Base-by-base conservation (phyloP, 1,140 invertebrate species). In the Bombus superbus region DNA sequence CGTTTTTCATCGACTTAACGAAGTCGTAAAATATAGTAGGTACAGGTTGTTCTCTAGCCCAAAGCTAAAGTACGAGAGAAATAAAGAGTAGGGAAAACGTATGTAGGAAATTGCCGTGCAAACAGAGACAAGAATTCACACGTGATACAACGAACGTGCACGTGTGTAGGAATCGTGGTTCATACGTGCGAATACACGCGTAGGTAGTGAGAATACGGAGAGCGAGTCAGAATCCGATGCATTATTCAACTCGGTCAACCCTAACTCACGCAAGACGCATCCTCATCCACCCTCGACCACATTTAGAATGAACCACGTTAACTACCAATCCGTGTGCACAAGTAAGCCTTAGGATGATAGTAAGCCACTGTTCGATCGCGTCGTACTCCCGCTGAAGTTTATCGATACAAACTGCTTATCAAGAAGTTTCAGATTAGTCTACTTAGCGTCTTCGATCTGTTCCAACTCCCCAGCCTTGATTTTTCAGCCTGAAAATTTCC, bases 181-280 rank as follows among this genome's bases (percentile, higher is more conserved):
- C 77, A 28, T 74, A 71, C 73, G 88, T 76, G 88, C 83, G 75
- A 78, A 85, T 77, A 62, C 73, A 86, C 73, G 89, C 86, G 82
- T 83, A 82, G 86, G 85, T 79, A 88, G 86, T 72, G 80, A 75
- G 89, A 91, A 92, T 91, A 93, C 90, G 90, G 89, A 89, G 91
- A 90, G 90, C 81, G 89, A 79, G 91, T 83, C 85, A 89, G 90
- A 92, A 89, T 84, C 83, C 90, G 91, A 92, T 94, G 92, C 93
- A 94, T 94, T 94, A 94, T 94, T 94, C 93, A 94, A 91, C 73
- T 91, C 89, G 89, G 90, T 90, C 92, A 93, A 92, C 92, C 92
- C 93, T 93, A 93, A 93, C 93, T 94, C 92, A 94, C 93, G 93
- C 93, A 94, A 93, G 93, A 93, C 92, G 92, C 91, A 93, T 92